Base-by-base conservation (phyloP, 2,797 vertebrate genomes). In the Thunnus albacares region DNA sequence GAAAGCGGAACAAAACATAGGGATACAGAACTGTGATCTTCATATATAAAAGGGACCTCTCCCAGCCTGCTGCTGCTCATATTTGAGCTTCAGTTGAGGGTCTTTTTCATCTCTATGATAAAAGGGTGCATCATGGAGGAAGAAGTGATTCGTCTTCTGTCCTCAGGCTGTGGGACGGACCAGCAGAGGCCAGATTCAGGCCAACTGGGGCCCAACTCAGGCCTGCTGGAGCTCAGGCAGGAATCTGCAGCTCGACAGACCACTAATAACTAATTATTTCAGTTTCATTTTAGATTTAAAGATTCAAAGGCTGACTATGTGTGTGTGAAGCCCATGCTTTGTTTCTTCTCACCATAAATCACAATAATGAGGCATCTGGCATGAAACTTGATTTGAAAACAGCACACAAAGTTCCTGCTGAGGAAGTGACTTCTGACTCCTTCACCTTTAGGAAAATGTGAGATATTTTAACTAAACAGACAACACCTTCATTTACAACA, bases 141-240 rank as follows among this genome's bases (percentile, higher is more conserved):
- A 88, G 76, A 87, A 86, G 79, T 61, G 81, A 91, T 82, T 79
- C 0, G 74, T 81, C 69, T 77, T 74, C 74, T 75, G 72, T 85
- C 90, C 85, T 78, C 79, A 5, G 87, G 85, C 87, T 81, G 74
- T 84, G 66, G 71, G 71, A 68, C 65, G 38, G 52, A 61, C 59
- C 67, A 38, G 71, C 49, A 30, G 68, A 75, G 78, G 70, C 59
- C 43, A 30, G 43, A 80, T 73, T 74, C 55, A 74, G 58, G 64
- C 68, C 55, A 76, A 14, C 18, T 9, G 18, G 49, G 33, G 51
- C 59, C 20, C 11, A 20, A 62, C 47, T 71, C 55, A 51, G 78
- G n/a, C 51, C 79, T 53, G 78, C 45, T 17, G 60, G 51, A 0
- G 56, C 61, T 77, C 58, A 70, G 66, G 79, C 66, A 74, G 60